These are phyloP conservation scores for Philonicus albiceps DNA, from an alignment of 2,888 invertebrate genomes.

Conservation along the genomic window DNA sequence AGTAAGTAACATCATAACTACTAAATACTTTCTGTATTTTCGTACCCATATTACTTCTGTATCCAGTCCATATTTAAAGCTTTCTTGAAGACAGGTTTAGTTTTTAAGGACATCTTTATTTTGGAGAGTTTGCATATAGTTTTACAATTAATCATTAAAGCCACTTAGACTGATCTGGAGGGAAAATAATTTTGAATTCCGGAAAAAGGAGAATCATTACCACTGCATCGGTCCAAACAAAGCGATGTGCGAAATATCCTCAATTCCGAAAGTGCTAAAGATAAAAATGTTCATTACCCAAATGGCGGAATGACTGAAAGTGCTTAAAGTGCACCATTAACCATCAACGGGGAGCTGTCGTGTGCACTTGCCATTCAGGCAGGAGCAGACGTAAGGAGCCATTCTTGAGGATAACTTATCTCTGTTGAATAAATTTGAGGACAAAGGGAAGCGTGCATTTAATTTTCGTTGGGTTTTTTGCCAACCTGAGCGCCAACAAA, in stretches of 20 bases:
- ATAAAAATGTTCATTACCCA: conserved; percentile 30
- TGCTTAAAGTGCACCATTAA: conserved; percentile 35
- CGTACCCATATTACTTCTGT: too few species aligned
- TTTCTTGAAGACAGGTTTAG: too few species aligned
- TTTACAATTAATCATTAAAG: too few species aligned
- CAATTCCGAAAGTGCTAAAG: conserved; percentile 3
- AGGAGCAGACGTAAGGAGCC: conserved; percentile 26
- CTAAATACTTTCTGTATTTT: too few species aligned
- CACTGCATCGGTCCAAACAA: neutral
- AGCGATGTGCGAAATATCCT: neutral
- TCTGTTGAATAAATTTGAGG: conserved; percentile 35
- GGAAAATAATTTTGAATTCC: neutral
- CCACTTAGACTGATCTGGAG: neutral
- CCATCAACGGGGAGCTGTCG: conserved; percentile 18
- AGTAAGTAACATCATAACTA: too few species aligned
- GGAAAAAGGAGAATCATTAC: neutral
- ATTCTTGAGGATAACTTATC: conserved; percentile 35
- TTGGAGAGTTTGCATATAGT: too few species aligned
- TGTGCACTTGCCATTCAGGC: conserved; percentile 5
- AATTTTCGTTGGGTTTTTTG: conserved; percentile 32
- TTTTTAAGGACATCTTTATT: too few species aligned
- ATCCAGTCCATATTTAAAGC: too few species aligned
- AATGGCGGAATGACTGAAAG: conserved; percentile 20
- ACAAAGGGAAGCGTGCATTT: conserved; percentile 40
- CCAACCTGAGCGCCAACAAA: conserved; percentile 6